Percentiles rank a stretch among this genome's conserved stretches.
These are phyloP conservation scores for Eospalax fontanierii DNA, from an alignment of 2,797 vertebrate species.

Conservation along the genomic window DNA sequence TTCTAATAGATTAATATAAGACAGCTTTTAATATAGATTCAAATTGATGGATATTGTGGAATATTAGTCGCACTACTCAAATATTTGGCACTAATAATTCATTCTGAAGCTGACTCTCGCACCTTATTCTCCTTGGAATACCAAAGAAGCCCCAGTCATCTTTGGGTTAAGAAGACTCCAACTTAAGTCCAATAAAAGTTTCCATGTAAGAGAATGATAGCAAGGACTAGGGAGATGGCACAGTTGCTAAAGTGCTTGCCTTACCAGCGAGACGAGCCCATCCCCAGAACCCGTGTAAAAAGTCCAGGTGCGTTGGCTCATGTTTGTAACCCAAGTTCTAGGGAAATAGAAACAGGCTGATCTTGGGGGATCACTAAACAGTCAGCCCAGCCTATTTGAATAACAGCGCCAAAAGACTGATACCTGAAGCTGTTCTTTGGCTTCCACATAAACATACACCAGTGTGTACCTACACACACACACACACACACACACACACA, in stretches of 20 bases:
- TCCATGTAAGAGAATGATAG: background rate
- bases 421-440: no score
- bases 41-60: conserved; percentile 2
- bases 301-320: background rate
- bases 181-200: background rate
- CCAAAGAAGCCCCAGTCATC: background rate
- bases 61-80: background rate
- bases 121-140: background rate
- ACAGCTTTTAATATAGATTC: background rate
- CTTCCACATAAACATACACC: no score
- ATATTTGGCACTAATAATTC: background rate
- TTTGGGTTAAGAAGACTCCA: background rate
- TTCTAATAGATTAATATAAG: background rate
- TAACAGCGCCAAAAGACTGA: no score
- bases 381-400: no score
- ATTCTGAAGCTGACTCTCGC: background rate
- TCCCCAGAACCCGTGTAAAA: background rate
- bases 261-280: background rate
- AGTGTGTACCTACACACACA: no score
- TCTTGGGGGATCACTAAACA: no score
- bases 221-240: background rate
- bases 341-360: background rate
- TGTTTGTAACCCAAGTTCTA: background rate
- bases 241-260: background rate
- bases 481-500: no score